These are phyloP conservation scores for Nautilus pompilius DNA, from an alignment of 1,140 invertebrate species.

Conservation along the genomic window DNA sequence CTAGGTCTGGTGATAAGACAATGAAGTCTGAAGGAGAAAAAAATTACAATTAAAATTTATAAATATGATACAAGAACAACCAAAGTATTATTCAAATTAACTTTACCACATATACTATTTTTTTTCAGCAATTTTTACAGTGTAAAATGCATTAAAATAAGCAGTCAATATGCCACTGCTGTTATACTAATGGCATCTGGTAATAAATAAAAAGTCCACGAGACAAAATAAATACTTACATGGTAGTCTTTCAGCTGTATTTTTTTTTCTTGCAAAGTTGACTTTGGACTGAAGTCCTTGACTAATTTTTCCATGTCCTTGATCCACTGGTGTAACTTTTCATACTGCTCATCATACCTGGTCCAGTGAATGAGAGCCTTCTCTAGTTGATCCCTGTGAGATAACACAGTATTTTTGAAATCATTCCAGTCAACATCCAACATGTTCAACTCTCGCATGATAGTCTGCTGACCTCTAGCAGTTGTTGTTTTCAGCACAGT, in stretches of 20 bases:
- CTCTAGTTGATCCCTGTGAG: constrained; percentile 76
- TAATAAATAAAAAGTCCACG: neutral
- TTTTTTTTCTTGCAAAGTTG: constrained; percentile 84
- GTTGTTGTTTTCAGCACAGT: constrained; percentile 75
- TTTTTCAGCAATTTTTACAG: too few relatives aligned
- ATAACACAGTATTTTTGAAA: constrained; percentile 80
- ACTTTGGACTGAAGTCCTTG: constrained; percentile 81
- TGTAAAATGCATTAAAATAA: too few relatives aligned
- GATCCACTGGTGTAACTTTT: constrained; percentile 78
- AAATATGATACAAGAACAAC: too few relatives aligned
- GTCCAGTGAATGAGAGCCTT: constrained; percentile 85
- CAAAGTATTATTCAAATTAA: too few relatives aligned
- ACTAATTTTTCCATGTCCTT: constrained; percentile 80
- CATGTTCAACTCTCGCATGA: constrained; percentile 79
- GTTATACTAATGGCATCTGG: too few relatives aligned
- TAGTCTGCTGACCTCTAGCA: constrained; percentile 76
- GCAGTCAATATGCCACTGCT: too few relatives aligned
- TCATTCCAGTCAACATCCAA: constrained; percentile 88
- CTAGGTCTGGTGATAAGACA: too few relatives aligned
- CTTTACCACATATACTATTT: too few relatives aligned
- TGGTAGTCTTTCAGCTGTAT: constrained; percentile 87
- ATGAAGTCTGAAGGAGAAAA: too few relatives aligned
- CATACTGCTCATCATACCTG: constrained; percentile 83
- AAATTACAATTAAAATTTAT: too few relatives aligned
- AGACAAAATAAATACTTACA: constrained; percentile 59